Evolutionary conservation across 2,888 invertebrate species (phyloP), one percentile per base, ranked within the genome.

Genomic region (Colostygia pectinataria): DNA sequence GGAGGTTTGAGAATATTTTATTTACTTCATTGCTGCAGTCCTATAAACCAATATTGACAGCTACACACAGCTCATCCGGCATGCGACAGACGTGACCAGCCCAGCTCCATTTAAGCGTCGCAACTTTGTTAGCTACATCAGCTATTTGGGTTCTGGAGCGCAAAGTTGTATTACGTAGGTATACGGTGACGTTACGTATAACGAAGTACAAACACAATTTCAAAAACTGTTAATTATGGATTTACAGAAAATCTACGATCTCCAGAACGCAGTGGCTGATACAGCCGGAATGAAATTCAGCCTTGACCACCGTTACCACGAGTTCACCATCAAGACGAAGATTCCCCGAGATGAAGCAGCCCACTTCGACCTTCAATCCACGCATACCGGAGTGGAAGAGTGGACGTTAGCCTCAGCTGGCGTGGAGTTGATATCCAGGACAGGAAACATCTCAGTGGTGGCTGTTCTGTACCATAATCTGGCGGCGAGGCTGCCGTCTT

Each of bases 381-480:
- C 54, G n/a, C 41, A 65, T 5, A 32, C 28, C 8, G 68, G 69
- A 0, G 34, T 61, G 2, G 80, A 79, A 9, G 84, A 86, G 50
- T 90, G 89, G 89, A 57, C 76, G 2, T 55, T 85, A 7, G 59
- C 76, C 0, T 88, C 88, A 2, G 80, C 73, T 12, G 83, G 81
- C 0, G 81, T 87, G 4, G 88, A 90, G 41, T 57, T 89, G n/a
- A 50, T 71, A 1, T 74, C 73, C 0, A 71, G 72, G 28, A 71
- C 63, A n/a, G 77, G 74, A 1, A 85, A 84, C 24, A 74, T 75
- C 2, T 76, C 86, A 0, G 75, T 88, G 0, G 88, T 92, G 6
- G 91, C 92, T 12, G 89, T 93, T 4, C 87, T 92, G 57, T 95
- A 94, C 71, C 92, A 91, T 62, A 93, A 93, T 63, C 76, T 94